phyloP scores from a whole-genome alignment of 2,888 invertebrate genomes.

The Drosophila nr. perissopoda region DNA sequence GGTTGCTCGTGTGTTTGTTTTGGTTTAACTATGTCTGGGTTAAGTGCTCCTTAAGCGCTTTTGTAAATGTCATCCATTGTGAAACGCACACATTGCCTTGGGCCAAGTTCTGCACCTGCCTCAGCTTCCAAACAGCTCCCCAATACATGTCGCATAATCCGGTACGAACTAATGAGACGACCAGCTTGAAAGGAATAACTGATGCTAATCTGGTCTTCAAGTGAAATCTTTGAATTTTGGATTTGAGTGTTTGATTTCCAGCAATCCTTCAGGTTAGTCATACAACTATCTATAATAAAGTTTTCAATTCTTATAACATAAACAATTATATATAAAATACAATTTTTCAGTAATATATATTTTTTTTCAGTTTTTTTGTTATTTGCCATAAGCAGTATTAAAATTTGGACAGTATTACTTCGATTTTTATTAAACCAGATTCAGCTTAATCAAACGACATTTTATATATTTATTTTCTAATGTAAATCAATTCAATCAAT shows the following conservation, averaged over 20 bases:
- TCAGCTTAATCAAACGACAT: neutral
- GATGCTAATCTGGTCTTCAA: neutral
- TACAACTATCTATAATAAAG: neutral
- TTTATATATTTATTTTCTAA: neutral
- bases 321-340: neutral
- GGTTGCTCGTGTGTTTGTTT: slow-evolving; percentile 39
- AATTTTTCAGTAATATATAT: neutral
- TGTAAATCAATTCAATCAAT: neutral
- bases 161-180: slow-evolving; percentile 26
- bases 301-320: neutral
- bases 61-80: slow-evolving; percentile 57
- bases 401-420: too few species aligned
- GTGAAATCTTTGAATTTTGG: neutral
- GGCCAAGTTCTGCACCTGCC: neutral
- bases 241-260: neutral
- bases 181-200: neutral
- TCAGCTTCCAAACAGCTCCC: slow-evolving; percentile 5
- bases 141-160: slow-evolving; percentile 12
- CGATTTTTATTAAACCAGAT: neutral
- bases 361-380: neutral
- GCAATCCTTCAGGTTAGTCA: neutral
- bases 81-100: slow-evolving; percentile 25
- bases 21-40: slow-evolving; percentile 55
- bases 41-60: slow-evolving; percentile 69
- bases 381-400: neutral